These are phyloP conservation scores for Heliconius charithonia DNA, from an alignment of 2,888 invertebrate species.

Conservation along the genomic window DNA sequence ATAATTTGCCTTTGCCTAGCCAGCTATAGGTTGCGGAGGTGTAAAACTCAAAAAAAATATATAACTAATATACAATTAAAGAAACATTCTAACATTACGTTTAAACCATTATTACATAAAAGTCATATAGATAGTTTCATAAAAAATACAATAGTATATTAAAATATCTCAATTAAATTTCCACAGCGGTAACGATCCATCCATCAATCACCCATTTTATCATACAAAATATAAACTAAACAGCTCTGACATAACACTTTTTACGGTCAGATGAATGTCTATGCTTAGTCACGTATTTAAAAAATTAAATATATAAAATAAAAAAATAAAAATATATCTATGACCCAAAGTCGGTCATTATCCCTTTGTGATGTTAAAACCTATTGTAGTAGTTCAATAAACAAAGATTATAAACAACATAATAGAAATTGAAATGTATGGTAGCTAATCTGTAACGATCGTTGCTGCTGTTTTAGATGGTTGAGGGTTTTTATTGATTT, in stretches of 20 bases:
- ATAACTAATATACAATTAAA: too few relatives aligned
- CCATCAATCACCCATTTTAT: slow-evolving; percentile 19
- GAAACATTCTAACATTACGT: too few relatives aligned
- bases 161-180: slow-evolving; percentile 4
- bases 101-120: too few relatives aligned
- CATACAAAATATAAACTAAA: slow-evolving; percentile 44
- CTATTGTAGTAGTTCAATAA: slow-evolving; percentile 63
- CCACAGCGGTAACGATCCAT: slow-evolving; percentile 10
- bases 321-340: slow-evolving; percentile 43
- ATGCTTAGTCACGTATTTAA: slow-evolving; percentile 66
- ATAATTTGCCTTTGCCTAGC: too few relatives aligned
- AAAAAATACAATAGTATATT: too few relatives aligned
- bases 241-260: slow-evolving; percentile 49
- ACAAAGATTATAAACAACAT: slow-evolving; percentile 68
- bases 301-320: slow-evolving; percentile 38
- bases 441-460: slow-evolving; percentile 51
- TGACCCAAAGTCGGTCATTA: slow-evolving; percentile 56
- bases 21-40: too few relatives aligned
- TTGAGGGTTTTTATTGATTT: not conserved
- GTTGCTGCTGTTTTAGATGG: not conserved
- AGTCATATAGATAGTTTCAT: not conserved
- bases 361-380: slow-evolving; percentile 58
- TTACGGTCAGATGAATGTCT: slow-evolving; percentile 55
- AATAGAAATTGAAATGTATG: slow-evolving; percentile 60
- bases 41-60: too few relatives aligned